Evolutionary conservation across 2,888 invertebrate species (phyloP), one percentile per base, ranked within the genome.

Genomic region (Glomeris marginata): DNA sequence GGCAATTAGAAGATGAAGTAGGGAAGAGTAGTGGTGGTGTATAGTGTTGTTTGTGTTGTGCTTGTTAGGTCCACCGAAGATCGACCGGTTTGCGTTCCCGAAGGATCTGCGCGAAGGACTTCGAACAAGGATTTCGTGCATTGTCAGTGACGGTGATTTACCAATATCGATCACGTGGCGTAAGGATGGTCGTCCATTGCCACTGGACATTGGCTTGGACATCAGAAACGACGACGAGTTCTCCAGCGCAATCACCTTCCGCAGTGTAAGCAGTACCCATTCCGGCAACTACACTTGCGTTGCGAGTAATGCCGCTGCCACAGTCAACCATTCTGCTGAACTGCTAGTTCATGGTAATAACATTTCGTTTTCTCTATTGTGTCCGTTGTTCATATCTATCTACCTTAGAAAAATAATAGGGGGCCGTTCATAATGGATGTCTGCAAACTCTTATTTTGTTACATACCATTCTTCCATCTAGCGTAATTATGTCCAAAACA

Each of bases 91-190:
- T 77, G 76, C 75, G 74, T 82, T 82, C 74, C 47, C 47, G 20
- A 40, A 38, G 72, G 81, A 80, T 69, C 77, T 82, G 67, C 77
- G 79, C 67, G 81, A 81, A 73, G 81, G 81, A 71, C 80, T 80
- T 79, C 77, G 81, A 68, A 82, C 82, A 60, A 77, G 81, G 69
- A 78, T 81, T 67, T 78, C 82, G 67, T 83, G 83, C 72, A 80
- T 81, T 66, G 81, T 82, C 65, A 80, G 80, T 68, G 75, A 77
- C 63, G 82, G 85, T 62, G 85, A 85, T 72, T 77, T 80, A 62
- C 85, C 85, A 58, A 72, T 85, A 58, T 75, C 77, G 65, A 78
- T 85, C 67, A 75, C 76, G 67, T 85, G 84, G 84, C 77, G 81
- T 60, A 84, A 84, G 74, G 84, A 85, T 70, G 82, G 79, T 72